These are phyloP conservation scores for Amphimedon queenslandica DNA, from an alignment of 37 sponge, comb jelly and placozoan genomes.

Conservation along the genomic window DNA sequence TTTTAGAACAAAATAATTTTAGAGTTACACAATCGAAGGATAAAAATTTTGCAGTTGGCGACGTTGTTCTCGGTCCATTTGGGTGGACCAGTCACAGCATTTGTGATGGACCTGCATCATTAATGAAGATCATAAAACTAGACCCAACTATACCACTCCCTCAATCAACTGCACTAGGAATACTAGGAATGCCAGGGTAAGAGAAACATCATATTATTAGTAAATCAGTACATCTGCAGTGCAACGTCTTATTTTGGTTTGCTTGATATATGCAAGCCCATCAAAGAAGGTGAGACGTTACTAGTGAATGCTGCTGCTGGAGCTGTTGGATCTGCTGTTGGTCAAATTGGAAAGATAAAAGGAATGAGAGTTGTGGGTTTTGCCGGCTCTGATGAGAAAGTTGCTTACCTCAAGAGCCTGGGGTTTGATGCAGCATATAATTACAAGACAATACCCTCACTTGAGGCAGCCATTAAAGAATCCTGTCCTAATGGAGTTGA, in stretches of 20 bases:
- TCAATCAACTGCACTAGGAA: constrained; percentile 62
- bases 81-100: constrained; percentile 76
- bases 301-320: constrained; percentile 88
- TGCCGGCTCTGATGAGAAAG: constrained; percentile 84
- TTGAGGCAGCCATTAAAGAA: constrained; percentile 58
- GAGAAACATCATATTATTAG: neutral
- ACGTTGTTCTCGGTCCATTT: constrained; percentile 36
- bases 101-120: neutral
- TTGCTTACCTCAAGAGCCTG: constrained; percentile 48
- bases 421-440: constrained; percentile 91
- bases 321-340: constrained; percentile 86
- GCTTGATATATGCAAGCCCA: constrained; percentile 54
- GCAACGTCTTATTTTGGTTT: constrained; percentile 88
- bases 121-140: constrained; percentile 14
- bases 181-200: constrained; percentile 94
- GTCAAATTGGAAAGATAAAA: constrained; percentile 83
- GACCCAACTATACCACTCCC: constrained; percentile 5
- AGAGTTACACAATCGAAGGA: constrained; percentile 73
- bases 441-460: constrained; percentile 78
- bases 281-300: constrained; percentile 84
- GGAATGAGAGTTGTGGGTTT: constrained; percentile 83
- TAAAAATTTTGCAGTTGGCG: constrained; percentile 62
- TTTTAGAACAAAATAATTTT: no score
- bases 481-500: constrained; percentile 87
- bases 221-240: constrained; percentile 17